phyloP scores from a whole-genome alignment of 1,140 invertebrate genomes.

The Samia ricini region DNA sequence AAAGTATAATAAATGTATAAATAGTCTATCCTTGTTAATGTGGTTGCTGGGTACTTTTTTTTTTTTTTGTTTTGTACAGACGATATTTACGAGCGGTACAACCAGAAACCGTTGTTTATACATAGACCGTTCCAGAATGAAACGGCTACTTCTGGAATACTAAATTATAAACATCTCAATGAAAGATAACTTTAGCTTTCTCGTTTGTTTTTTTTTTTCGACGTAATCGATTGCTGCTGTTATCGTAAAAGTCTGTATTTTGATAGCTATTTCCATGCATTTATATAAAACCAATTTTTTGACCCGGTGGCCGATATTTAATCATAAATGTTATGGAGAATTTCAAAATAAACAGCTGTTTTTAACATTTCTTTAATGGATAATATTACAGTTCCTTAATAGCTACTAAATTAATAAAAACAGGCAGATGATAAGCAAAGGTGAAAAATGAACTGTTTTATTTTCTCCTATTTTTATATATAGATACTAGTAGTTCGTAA shows the following conservation, averaged over 20 bases:
- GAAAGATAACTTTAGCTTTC: not conserved
- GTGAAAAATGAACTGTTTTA: no score
- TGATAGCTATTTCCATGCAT: not conserved
- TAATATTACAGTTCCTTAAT: no score
- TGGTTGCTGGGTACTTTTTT: not conserved
- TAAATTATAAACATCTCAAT: not conserved
- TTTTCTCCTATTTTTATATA: no score
- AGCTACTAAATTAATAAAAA: no score
- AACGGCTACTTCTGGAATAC: conserved; percentile 1
- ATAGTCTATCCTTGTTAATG: not conserved
- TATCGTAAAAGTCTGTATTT: not conserved
- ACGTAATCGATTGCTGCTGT: not conserved
- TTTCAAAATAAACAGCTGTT: no score
- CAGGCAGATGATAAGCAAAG: no score
- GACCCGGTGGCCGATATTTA: no score
- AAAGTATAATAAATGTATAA: not conserved
- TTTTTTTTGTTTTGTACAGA: not conserved
- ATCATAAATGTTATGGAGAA: no score
- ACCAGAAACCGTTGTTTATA: not conserved
- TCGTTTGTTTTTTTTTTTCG: not conserved
- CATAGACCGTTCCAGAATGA: not conserved
- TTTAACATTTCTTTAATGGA: no score
- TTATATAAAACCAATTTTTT: no score
- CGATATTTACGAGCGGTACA: not conserved
- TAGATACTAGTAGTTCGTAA: no score